A percentile compares a stretch with the other conserved stretches of the same genome.
phyloP scores from a whole-genome alignment of 2,888 invertebrate genomes.

The Drosophila multiciliata region DNA sequence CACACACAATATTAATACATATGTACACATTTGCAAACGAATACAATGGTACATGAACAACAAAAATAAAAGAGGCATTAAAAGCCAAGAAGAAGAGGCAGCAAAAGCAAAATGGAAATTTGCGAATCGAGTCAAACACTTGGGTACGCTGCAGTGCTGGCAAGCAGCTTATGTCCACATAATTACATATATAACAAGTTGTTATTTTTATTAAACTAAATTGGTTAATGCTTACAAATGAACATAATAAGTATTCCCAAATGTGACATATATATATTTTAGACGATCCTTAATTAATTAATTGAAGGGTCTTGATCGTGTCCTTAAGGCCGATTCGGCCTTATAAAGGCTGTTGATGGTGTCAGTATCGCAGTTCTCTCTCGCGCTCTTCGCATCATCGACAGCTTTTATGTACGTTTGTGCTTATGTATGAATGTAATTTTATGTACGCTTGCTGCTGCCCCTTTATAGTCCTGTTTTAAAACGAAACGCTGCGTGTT shows the following conservation, averaged over 20 bases:
- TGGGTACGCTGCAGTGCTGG: slow-evolving; percentile 21
- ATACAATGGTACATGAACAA: slow-evolving; percentile 54
- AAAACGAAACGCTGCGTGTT: slow-evolving; percentile 52
- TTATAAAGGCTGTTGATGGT: slow-evolving; percentile 31
- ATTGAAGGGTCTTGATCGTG: slow-evolving; percentile 20
- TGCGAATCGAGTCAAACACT: slow-evolving; percentile 8
- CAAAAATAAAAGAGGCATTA: slow-evolving; percentile 56
- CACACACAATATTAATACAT: slow-evolving; percentile 1
- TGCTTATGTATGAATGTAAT: slow-evolving; percentile 32
- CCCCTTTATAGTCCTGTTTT: slow-evolving; percentile 47
- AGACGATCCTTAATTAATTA: neutral
- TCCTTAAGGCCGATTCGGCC: neutral
- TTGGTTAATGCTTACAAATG: neutral
- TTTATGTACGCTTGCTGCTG: slow-evolving; percentile 27
- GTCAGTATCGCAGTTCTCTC: slow-evolving; percentile 41
- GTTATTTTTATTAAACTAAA: too few species aligned
- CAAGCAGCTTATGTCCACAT: neutral
- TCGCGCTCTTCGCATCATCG: slow-evolving; percentile 56
- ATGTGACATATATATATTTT: neutral
- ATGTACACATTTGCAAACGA: slow-evolving; percentile 22
- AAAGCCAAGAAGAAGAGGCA: slow-evolving; percentile 36
- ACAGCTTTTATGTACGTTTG: slow-evolving; percentile 37
- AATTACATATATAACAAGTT: too few species aligned
- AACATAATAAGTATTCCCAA: neutral
- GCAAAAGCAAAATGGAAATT: slow-evolving; percentile 15